phyloP scores from a whole-genome alignment of 2,113 vertebrate genomes.

The Argyrosomus japonicus region DNA sequence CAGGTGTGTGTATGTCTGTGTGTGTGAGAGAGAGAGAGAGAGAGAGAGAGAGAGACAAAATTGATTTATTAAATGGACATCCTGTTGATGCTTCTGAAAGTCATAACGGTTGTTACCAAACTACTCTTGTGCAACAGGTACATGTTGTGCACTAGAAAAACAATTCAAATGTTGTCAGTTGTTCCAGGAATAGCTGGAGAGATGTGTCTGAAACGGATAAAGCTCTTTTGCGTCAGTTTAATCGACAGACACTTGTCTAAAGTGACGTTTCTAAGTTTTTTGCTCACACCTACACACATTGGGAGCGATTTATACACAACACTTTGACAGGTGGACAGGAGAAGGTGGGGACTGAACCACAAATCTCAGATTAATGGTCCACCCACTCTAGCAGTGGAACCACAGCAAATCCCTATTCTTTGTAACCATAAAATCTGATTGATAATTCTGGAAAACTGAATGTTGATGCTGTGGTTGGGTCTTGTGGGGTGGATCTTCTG shows the following conservation, averaged over 20 bases:
- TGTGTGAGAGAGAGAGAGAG: too few relatives aligned
- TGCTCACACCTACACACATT: background rate
- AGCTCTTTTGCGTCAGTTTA: background rate
- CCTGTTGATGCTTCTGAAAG: background rate
- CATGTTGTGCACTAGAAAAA: background rate
- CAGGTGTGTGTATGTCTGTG: too few relatives aligned
- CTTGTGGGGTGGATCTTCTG: too few relatives aligned
- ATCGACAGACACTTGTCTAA: background rate
- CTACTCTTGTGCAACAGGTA: too few relatives aligned
- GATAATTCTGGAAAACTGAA: too few relatives aligned
- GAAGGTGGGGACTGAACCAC: too few relatives aligned
- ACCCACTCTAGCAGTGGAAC: too few relatives aligned
- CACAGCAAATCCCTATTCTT: too few relatives aligned
- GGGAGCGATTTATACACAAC: background rate
- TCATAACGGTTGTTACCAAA: background rate
- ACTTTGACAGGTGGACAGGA: background rate
- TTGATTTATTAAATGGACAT: background rate
- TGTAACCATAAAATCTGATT: too few relatives aligned
- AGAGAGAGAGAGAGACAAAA: too few relatives aligned
- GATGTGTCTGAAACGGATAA: background rate
- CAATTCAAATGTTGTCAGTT: background rate
- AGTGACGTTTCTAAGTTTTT: background rate
- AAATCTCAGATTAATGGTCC: too few relatives aligned
- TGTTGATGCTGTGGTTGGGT: too few relatives aligned
- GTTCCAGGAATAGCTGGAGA: background rate